phyloP scores from a whole-genome alignment of 2,113 vertebrate genomes.

The Chionomys nivalis region DNA sequence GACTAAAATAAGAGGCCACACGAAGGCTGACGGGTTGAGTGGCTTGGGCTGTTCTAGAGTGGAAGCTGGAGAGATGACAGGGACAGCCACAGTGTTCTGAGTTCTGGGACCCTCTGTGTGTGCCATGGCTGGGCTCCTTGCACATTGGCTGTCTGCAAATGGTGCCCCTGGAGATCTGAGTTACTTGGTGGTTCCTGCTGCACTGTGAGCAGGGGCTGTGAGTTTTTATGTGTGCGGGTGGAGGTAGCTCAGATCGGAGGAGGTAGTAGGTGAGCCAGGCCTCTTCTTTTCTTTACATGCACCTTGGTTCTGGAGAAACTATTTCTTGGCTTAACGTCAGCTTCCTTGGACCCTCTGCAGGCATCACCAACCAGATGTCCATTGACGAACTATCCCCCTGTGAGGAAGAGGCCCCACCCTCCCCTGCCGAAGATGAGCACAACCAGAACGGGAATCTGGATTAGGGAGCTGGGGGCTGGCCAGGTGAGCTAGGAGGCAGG shows the following conservation, averaged over 20 bases:
- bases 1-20: neutral
- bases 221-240: neutral
- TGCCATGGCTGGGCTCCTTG: too few species aligned
- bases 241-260: neutral
- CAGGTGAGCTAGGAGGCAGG: constrained; percentile 35
- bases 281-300: neutral
- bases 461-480: constrained; percentile 70
- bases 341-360: constrained; percentile 69
- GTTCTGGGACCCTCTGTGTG: neutral
- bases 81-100: too few species aligned
- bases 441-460: constrained; percentile 87
- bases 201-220: neutral
- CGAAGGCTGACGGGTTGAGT: neutral
- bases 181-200: neutral
- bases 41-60: neutral
- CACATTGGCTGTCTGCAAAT: neutral
- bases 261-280: neutral
- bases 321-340: neutral
- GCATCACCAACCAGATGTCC: constrained; percentile 88
- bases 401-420: constrained; percentile 75
- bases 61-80: neutral
- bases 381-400: constrained; percentile 86
- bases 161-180: neutral
- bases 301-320: neutral
- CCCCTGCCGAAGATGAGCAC: constrained; percentile 69